Percentiles rank a stretch among this genome's conserved stretches.
phyloP scores from a whole-genome alignment of 1,140 invertebrate genomes.

The Hypothenemus hampei region DNA sequence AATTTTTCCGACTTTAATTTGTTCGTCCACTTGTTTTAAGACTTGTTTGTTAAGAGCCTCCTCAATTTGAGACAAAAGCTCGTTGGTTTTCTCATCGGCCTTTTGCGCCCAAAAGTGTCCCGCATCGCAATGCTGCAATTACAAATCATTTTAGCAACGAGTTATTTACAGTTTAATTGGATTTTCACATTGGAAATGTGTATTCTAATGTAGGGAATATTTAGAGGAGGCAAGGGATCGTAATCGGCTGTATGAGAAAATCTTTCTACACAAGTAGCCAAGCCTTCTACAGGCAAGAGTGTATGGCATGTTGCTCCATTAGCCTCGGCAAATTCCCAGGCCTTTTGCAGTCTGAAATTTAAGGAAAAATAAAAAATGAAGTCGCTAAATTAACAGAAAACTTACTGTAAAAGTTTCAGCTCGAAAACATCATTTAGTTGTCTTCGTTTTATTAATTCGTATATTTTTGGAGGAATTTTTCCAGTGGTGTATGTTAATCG shows the following conservation, averaged over 20 bases:
- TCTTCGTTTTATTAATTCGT: conserved; percentile 71
- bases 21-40: conserved; percentile 21
- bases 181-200: conserved; percentile 29
- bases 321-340: conserved; percentile 35
- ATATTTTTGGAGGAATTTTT: conserved; percentile 65
- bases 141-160: not conserved
- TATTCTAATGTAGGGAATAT: conserved; percentile 29
- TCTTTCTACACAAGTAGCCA: not conserved
- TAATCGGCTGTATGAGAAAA: conserved; percentile 16
- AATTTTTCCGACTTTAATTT: conserved; percentile 28
- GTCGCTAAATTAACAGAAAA: too few relatives aligned
- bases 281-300: not conserved
- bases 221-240: conserved; percentile 27
- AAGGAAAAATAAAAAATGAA: not conserved
- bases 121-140: conserved; percentile 49
- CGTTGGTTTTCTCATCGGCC: conserved; percentile 42
- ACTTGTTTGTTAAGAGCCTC: conserved; percentile 29
- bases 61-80: conserved; percentile 36
- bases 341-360: conserved; percentile 19
- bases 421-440: conserved; percentile 49
- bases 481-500: conserved; percentile 47
- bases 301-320: conserved; percentile 17
- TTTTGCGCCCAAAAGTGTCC: conserved; percentile 59
- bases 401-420: conserved; percentile 54
- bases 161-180: not conserved